Evolutionary conservation across 2,888 invertebrate species (phyloP).

Genomic region (Nebria salina): DNA sequence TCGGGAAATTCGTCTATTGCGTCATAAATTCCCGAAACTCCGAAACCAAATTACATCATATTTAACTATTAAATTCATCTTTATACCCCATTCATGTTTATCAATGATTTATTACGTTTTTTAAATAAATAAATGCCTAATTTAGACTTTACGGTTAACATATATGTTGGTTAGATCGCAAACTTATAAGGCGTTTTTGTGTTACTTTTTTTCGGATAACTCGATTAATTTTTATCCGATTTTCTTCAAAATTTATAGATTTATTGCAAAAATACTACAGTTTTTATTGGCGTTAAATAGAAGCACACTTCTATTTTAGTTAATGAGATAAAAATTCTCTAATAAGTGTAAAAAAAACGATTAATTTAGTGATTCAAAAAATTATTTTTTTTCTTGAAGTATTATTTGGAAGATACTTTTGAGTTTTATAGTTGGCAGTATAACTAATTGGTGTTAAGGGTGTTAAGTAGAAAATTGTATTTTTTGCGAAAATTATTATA

Average conservation of each 20-base stretch:
- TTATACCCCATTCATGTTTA: not conserved
- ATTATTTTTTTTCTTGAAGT: no score
- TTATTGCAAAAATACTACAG: not conserved
- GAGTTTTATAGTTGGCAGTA: no score
- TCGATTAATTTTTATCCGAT: not conserved
- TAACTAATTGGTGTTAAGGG: no score
- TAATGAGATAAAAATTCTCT: not conserved
- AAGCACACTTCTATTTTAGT: not conserved
- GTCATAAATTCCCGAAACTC: not conserved
- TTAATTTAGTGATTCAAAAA: no score
- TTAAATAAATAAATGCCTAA: not conserved
- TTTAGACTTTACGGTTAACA: not conserved
- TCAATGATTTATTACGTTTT: not conserved
- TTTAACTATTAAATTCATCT: not conserved
- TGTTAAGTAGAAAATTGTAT: no score
- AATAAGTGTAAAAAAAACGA: no score
- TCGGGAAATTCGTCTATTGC: not conserved
- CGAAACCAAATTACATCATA: not conserved
- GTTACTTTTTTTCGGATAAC: not conserved
- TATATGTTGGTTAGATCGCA: not conserved
- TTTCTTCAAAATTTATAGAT: not conserved
- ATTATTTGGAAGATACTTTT: no score
- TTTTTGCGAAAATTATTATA: no score
- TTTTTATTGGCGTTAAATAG: not conserved
- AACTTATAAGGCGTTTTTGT: not conserved